Conservation (phyloP, 2,888 invertebrate genomes). For the Autographa pulchrina region DNA sequence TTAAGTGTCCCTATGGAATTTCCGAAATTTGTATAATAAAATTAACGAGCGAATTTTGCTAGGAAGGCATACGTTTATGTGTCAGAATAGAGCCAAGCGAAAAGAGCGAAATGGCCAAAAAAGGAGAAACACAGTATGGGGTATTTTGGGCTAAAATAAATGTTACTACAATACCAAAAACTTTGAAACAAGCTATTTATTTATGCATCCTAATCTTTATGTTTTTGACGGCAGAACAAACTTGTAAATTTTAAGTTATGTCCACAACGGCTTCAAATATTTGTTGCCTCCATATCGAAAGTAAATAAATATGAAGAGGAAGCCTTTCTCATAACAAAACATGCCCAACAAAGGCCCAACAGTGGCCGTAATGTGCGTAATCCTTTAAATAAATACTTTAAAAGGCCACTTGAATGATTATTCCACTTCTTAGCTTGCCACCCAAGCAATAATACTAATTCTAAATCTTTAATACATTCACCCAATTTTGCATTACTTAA, state of each 20-base stretch:
- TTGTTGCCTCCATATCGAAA: slow-evolving; percentile 50
- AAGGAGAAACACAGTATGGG: no score
- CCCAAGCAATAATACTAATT: slow-evolving; percentile 70
- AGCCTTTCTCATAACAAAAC: slow-evolving; percentile 72
- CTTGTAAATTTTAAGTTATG: slow-evolving; percentile 13
- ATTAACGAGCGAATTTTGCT: no score
- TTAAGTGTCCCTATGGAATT: slow-evolving; percentile 26
- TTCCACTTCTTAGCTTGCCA: slow-evolving; percentile 68
- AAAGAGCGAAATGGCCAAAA: no score
- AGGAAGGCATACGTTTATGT: no score
- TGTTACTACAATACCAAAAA: not conserved
- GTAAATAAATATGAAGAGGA: slow-evolving; percentile 57
- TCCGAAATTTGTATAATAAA: slow-evolving; percentile 5
- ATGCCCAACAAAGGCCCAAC: slow-evolving; percentile 68
- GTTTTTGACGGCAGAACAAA: not conserved
- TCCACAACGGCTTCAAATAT: slow-evolving; percentile 49
- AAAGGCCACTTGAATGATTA: slow-evolving; percentile 71
- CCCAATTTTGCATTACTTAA: slow-evolving; percentile 67
- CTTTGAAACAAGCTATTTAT: no score
- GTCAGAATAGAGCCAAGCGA: no score
- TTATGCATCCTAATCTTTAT: not conserved
- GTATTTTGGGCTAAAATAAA: no score
- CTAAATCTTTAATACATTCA: slow-evolving; percentile 52
- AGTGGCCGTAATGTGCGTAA: slow-evolving; percentile 78
- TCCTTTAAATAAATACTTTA: slow-evolving; percentile 83